A percentile compares a stretch with the other conserved stretches of the same genome.
Conservation (phyloP, 1,140 invertebrate species). For the Drosophila sproati region DNA sequence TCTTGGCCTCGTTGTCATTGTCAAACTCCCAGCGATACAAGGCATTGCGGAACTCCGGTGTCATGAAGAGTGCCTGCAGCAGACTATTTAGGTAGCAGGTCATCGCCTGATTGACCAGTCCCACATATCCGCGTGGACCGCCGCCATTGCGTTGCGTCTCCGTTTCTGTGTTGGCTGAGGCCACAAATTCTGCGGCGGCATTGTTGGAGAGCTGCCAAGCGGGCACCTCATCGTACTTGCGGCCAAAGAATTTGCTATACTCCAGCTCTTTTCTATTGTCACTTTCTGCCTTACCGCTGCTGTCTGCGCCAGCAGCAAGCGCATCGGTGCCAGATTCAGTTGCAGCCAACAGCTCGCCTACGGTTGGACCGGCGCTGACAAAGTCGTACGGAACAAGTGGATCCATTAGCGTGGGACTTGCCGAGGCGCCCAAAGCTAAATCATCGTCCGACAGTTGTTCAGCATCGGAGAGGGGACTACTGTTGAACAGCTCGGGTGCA, state of each 20-base stretch:
- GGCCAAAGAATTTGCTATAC: constrained; percentile 52
- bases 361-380: constrained; percentile 32
- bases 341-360: constrained; percentile 48
- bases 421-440: constrained; percentile 86
- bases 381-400: constrained; percentile 48
- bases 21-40: constrained; percentile 95
- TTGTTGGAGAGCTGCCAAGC: constrained; percentile 47
- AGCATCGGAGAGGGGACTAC: constrained; percentile 72
- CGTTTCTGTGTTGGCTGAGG: constrained; percentile 49
- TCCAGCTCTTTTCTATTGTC: constrained; percentile 27
- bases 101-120: constrained; percentile 97
- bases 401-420: constrained; percentile 85
- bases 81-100: constrained; percentile 97
- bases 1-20: constrained; percentile 88
- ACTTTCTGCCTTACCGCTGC: constrained; percentile 1
- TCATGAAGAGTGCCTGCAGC: constrained; percentile 96
- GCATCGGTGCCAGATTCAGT: constrained; percentile 15
- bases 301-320: constrained; percentile 14
- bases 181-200: constrained; percentile 45
- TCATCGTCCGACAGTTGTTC: constrained; percentile 85
- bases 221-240: constrained; percentile 55
- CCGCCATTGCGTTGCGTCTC: constrained; percentile 37
- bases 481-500: constrained; percentile 64
- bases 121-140: constrained; percentile 88
- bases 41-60: constrained; percentile 97